A percentile compares a stretch with the other conserved stretches of the same genome.
Evolutionary conservation across 2,113 vertebrate genomes (phyloP).

Genomic region (Mungos mungo): DNA sequence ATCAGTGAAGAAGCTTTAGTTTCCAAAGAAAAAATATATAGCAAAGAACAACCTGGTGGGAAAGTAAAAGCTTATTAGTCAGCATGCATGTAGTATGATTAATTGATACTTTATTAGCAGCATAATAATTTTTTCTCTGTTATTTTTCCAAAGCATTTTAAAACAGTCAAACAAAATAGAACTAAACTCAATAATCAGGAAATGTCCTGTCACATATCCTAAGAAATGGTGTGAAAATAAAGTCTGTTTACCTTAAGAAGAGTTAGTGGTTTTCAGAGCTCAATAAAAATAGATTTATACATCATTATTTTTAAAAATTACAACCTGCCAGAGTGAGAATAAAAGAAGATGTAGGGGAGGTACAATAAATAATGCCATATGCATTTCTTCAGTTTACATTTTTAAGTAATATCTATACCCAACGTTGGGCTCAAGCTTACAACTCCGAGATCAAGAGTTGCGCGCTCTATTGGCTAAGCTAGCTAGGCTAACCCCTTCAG

Average conservation of each 20-base stretch:
- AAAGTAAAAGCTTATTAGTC: neutral
- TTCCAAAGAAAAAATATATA: neutral
- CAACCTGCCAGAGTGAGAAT: neutral
- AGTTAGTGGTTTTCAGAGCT: neutral
- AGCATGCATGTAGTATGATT: neutral
- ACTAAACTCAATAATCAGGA: neutral
- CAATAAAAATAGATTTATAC: neutral
- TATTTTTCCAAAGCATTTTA: neutral
- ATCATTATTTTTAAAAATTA: neutral
- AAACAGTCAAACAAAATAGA: neutral
- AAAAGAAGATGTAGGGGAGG: neutral
- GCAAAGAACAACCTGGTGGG: neutral
- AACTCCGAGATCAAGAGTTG: no score
- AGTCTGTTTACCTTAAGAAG: neutral
- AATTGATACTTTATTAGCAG: neutral
- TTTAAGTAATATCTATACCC: neutral
- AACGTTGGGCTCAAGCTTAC: no score
- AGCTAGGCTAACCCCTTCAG: neutral
- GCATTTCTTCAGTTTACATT: neutral
- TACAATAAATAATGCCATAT: neutral
- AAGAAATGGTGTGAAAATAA: slow-evolving; percentile 11
- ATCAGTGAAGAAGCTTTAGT: neutral
- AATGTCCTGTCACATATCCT: neutral
- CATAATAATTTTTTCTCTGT: slow-evolving; percentile 19
- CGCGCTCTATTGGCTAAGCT: no score